These are phyloP conservation scores for Pelodiscus sinensis DNA, from an alignment of 2,113 vertebrate genomes.

Conservation along the genomic window DNA sequence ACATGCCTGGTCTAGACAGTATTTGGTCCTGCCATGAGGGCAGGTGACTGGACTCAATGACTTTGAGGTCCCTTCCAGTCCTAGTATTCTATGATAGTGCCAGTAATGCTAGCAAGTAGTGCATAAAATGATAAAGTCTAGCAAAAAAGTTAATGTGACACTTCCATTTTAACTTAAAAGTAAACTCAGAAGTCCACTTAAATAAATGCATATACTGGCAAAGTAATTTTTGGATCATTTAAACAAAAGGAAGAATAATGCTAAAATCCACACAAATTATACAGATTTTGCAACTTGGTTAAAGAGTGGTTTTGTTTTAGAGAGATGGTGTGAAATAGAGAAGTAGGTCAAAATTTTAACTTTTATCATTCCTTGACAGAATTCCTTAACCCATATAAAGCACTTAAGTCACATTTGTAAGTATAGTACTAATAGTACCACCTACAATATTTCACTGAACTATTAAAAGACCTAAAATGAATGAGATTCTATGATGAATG, in stretches of 20 bases:
- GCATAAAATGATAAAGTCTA: background rate
- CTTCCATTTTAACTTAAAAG: background rate
- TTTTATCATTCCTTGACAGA: background rate
- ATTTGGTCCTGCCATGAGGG: no score
- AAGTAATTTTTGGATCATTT: background rate
- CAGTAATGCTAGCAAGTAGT: background rate
- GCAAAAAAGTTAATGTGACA: background rate
- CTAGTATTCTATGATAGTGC: background rate
- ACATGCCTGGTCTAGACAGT: no score
- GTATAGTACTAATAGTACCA: constrained; percentile 22
- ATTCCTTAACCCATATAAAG: constrained; percentile 1
- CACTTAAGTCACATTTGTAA: constrained; percentile 22
- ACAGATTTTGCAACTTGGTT: background rate
- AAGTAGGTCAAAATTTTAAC: background rate
- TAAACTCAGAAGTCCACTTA: background rate
- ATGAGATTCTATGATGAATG: background rate
- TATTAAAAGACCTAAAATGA: background rate
- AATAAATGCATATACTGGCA: background rate
- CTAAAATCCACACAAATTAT: background rate
- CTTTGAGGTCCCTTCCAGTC: no score
- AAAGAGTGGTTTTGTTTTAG: background rate
- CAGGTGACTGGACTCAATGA: no score
- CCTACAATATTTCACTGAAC: background rate
- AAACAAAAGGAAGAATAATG: background rate
- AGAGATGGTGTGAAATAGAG: background rate